Evolutionary conservation across 2,797 vertebrate species (phyloP).

Genomic region (Sylvilagus floridanus): DNA sequence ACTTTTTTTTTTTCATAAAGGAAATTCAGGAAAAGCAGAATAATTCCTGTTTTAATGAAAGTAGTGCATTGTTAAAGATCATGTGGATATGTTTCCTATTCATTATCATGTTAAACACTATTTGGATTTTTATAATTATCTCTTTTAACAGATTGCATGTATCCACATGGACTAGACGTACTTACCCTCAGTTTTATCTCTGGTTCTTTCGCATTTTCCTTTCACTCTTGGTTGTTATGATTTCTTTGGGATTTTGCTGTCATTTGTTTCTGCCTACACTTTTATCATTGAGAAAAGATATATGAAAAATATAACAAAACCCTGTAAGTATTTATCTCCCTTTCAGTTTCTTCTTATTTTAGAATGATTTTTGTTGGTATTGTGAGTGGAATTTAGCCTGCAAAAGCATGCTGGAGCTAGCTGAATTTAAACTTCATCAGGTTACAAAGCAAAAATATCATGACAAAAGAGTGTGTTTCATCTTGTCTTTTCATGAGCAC

Average conservation of each 20-base stretch:
- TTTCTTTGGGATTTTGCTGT: background rate
- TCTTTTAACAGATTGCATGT: background rate
- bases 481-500: constrained; percentile 75
- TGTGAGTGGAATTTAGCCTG: constrained; percentile 23
- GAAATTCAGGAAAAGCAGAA: constrained; percentile 45
- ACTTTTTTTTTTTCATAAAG: constrained; percentile 22
- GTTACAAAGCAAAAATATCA: constrained; percentile 56
- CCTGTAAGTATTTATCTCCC: background rate
- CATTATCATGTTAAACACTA: background rate
- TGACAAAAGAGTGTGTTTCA: constrained; percentile 78
- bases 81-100: background rate
- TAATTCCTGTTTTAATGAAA: constrained; percentile 61
- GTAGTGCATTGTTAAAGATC: background rate
- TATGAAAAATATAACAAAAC: background rate
- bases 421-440: constrained; percentile 69
- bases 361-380: background rate
- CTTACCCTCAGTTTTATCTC: background rate
- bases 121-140: constrained; percentile 17
- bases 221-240: background rate
- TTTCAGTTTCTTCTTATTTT: constrained; percentile 6
- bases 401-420: background rate
- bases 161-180: background rate
- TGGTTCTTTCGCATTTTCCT: background rate
- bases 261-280: background rate
- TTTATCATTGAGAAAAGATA: background rate